Percentiles rank a stretch among this genome's conserved stretches.
phyloP scores from a whole-genome alignment of 2,888 invertebrate species.

The Adelognathus sp. region DNA sequence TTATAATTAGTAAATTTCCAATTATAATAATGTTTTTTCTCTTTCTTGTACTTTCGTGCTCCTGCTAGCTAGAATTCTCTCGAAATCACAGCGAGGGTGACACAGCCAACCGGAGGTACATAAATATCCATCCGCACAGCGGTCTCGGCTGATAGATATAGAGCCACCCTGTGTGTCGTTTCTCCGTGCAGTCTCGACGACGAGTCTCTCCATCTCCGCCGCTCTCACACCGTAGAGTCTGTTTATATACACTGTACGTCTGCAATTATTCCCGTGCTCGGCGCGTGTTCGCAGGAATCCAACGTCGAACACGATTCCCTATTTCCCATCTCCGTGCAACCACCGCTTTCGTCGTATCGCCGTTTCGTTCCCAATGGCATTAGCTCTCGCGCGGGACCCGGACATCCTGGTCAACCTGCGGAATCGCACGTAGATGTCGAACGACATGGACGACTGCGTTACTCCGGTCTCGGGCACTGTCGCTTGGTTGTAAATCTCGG shows the following conservation, averaged over 20 bases:
- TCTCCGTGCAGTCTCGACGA: slow-evolving; percentile 11
- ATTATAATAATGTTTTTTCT: no score
- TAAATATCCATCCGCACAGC: slow-evolving; percentile 28
- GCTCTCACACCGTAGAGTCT: neutral
- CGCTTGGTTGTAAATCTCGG: slow-evolving; percentile 72
- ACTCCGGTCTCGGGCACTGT: slow-evolving; percentile 49
- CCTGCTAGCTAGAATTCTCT: neutral
- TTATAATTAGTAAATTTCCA: no score
- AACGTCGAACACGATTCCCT: slow-evolving; percentile 50
- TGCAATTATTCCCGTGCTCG: slow-evolving; percentile 51
- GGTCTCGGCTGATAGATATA: slow-evolving; percentile 53
- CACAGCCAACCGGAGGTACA: slow-evolving; percentile 4
- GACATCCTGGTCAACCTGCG: slow-evolving; percentile 49
- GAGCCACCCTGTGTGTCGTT: slow-evolving; percentile 53
- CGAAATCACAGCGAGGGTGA: slow-evolving; percentile 32
- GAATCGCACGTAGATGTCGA: slow-evolving; percentile 53
- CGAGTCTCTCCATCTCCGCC: slow-evolving; percentile 25
- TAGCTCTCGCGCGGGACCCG: slow-evolving; percentile 19
- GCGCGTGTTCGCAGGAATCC: slow-evolving; percentile 43
- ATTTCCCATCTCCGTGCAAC: slow-evolving; percentile 22
- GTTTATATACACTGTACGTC: slow-evolving; percentile 13
- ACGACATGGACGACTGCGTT: slow-evolving; percentile 50
- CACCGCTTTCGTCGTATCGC: slow-evolving; percentile 22
- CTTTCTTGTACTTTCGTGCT: no score
- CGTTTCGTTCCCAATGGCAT: slow-evolving; percentile 22